phyloP scores from a whole-genome alignment of 2,888 invertebrate genomes.

The Encarsia formosa region DNA sequence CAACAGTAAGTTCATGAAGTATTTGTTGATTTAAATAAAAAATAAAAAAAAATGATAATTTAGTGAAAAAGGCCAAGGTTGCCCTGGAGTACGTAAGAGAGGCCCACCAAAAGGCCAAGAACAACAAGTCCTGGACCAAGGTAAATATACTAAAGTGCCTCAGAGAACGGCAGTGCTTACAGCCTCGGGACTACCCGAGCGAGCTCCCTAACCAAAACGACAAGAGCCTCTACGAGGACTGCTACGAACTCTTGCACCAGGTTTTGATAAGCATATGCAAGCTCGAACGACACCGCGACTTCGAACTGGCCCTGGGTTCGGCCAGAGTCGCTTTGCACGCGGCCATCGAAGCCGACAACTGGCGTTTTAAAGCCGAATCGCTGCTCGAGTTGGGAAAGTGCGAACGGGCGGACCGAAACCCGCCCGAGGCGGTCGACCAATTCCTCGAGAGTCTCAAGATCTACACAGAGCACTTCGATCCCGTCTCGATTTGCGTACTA shows the following conservation, averaged over 20 bases:
- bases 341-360: constrained; percentile 30
- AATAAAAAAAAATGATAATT: background rate
- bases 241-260: constrained; percentile 32
- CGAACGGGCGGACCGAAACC: constrained; percentile 28
- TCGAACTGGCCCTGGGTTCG: constrained; percentile 28
- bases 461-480: constrained; percentile 33
- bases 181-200: no score
- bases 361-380: constrained; percentile 32
- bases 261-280: constrained; percentile 30
- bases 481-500: constrained; percentile 35
- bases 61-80: constrained; percentile 5
- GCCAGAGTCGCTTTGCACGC: constrained; percentile 27
- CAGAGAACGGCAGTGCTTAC: no score
- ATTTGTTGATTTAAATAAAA: background rate
- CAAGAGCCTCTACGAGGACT: constrained; percentile 34
- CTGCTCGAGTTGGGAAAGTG: constrained; percentile 36
- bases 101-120: constrained; percentile 31
- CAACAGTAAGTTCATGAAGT: constrained; percentile 27
- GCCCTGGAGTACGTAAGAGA: constrained; percentile 33
- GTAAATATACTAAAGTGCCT: no score
- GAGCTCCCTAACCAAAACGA: constrained; percentile 23
- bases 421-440: constrained; percentile 31
- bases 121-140: constrained; percentile 33
- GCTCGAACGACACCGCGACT: constrained; percentile 17
- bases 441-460: constrained; percentile 36